Conservation (phyloP, 2,888 invertebrate genomes). For the Rhagium mordax region DNA sequence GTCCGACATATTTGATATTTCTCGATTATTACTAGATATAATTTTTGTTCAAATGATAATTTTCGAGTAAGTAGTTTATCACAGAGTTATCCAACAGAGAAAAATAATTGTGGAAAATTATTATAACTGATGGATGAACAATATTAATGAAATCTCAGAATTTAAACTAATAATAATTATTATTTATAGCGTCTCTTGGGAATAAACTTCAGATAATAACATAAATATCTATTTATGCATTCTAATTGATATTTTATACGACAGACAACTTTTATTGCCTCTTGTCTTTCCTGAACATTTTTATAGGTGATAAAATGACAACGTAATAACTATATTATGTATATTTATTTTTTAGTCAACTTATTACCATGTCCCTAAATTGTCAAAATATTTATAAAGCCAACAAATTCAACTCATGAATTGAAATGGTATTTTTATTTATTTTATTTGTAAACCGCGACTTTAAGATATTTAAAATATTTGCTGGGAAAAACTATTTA, state of each 20-base stretch:
- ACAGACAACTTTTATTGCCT: slow-evolving; percentile 18
- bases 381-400: neutral
- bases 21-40: no score
- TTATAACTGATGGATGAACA: neutral
- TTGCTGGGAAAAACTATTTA: no score
- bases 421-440: neutral
- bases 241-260: slow-evolving; percentile 5
- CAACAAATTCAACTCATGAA: neutral
- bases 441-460: no score
- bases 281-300: slow-evolving; percentile 22
- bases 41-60: no score
- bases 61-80: no score
- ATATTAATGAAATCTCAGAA: neutral
- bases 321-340: slow-evolving; percentile 5
- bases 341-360: neutral
- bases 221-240: slow-evolving; percentile 9
- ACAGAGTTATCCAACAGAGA: no score
- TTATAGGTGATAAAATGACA: slow-evolving; percentile 6
- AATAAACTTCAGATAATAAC: neutral
- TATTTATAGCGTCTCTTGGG: neutral
- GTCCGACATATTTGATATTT: no score
- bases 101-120: neutral
- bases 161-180: neutral
- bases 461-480: no score
- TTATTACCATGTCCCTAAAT: neutral